A percentile compares a stretch with the other conserved stretches of the same genome.
Conservation (phyloP, 2,113 vertebrate species). For the Calyptomena viridis region DNA sequence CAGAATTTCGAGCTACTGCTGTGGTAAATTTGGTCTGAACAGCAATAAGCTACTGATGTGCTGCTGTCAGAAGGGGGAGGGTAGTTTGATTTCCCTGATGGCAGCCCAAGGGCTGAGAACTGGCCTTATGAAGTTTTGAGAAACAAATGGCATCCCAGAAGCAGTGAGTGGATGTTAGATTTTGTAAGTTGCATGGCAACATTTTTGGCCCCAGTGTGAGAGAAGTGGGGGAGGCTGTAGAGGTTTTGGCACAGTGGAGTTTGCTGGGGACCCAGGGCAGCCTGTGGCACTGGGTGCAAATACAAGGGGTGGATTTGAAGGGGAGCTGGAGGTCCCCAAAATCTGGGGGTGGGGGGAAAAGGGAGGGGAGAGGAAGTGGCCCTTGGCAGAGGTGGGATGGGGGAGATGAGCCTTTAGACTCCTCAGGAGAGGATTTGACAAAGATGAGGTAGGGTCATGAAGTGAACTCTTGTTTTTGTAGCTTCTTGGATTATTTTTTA, state of each 20-base stretch:
- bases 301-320: not conserved
- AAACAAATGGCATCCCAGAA: not conserved
- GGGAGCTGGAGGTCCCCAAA: not conserved
- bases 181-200: not conserved
- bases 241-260: fast-evolving
- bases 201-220: fast-evolving
- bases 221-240: not conserved
- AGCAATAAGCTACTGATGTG: not conserved
- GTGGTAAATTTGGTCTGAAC: fast-evolving
- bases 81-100: not conserved
- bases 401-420: not conserved
- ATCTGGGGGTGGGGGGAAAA: no score
- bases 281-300: not conserved
- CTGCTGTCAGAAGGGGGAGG: not conserved
- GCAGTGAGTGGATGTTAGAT: not conserved
- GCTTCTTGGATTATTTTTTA: not conserved
- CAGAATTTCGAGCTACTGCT: not conserved
- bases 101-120: not conserved
- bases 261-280: not conserved
- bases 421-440: not conserved
- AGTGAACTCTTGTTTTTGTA: not conserved
- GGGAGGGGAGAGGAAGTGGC: not conserved
- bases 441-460: not conserved
- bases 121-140: not conserved
- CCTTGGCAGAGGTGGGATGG: not conserved